phyloP scores from a whole-genome alignment of 2,888 invertebrate genomes.

The Agonopterix heracliana region DNA sequence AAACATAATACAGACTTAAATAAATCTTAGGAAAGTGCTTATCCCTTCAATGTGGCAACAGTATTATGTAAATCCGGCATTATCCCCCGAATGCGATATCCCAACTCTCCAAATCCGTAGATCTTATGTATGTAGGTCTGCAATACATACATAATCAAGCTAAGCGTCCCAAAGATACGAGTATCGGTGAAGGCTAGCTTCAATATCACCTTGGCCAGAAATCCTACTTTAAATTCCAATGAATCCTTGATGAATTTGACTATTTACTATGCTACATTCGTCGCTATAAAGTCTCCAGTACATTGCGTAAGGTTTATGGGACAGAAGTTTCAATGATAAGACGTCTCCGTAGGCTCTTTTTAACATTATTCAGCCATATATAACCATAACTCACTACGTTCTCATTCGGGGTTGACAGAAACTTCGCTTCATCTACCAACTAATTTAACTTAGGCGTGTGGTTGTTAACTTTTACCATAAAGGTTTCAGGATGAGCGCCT shows the following conservation, averaged over 20 bases:
- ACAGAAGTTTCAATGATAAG: constrained; percentile 6
- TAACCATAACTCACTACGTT: too few relatives aligned
- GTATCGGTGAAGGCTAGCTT: constrained; percentile 1
- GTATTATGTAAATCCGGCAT: constrained; percentile 6
- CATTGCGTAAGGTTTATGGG: constrained; percentile 5
- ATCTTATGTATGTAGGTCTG: constrained; percentile 9
- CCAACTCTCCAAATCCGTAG: constrained; percentile 1
- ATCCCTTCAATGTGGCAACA: background rate
- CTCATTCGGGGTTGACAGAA: too few relatives aligned
- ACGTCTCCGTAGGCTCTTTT: background rate
- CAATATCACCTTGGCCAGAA: constrained; percentile 3
- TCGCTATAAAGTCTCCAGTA: constrained; percentile 2
- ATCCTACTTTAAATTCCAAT: constrained; percentile 6
- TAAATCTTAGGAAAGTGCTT: background rate
- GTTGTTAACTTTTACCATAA: background rate
- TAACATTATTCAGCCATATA: too few relatives aligned
- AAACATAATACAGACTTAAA: background rate
- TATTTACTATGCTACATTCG: constrained; percentile 2
- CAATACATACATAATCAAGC: constrained; percentile 11
- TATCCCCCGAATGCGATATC: constrained; percentile 2
- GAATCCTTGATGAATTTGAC: constrained; percentile 7
- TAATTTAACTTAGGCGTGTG: background rate
- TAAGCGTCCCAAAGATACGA: constrained; percentile 4
- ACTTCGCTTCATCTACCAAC: constrained; percentile 3
- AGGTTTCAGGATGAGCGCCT: too few relatives aligned